Conservation (phyloP, 2,113 vertebrate species). For the Tychaedon coryphoeus region DNA sequence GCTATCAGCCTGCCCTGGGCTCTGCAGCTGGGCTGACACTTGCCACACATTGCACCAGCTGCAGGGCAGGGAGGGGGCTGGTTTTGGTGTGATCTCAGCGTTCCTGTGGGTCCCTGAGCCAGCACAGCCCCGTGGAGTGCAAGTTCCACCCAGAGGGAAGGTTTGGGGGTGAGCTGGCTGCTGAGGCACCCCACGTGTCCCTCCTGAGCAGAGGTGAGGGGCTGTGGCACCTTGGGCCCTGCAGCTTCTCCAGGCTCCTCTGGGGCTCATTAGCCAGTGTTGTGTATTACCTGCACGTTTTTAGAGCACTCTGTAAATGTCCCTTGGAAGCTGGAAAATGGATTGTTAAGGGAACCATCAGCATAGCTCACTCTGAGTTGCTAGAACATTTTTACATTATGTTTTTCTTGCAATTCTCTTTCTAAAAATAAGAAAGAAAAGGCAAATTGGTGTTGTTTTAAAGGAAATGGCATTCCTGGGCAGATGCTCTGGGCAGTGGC, state of each 20-base stretch:
- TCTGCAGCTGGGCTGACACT: not conserved
- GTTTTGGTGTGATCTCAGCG: fast-evolving
- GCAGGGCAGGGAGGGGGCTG: not conserved
- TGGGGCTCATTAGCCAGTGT: not conserved
- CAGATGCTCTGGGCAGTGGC: not conserved
- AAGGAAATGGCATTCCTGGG: not conserved
- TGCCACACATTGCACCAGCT: not conserved
- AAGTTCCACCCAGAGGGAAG: not conserved
- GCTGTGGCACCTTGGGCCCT: not conserved
- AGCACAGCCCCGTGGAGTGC: fast-evolving
- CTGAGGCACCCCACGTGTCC: not conserved
- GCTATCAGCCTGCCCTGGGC: slow-evolving; percentile 28
- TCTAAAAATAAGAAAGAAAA: not conserved
- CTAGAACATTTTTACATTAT: not conserved
- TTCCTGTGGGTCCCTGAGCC: not conserved
- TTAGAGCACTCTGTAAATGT: not conserved
- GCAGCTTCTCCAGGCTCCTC: not conserved
- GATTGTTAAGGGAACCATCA: not conserved
- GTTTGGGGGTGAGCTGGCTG: fast-evolving
- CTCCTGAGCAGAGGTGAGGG: too few relatives aligned
- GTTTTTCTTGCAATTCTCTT: not conserved
- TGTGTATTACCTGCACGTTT: not conserved
- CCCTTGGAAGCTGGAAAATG: not conserved
- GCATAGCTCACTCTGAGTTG: not conserved
- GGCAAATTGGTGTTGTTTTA: fast-evolving